Percentiles rank a stretch among this genome's conserved stretches.
Evolutionary conservation across 2,888 invertebrate genomes (phyloP).

Genomic region (Folsomia manolachei): DNA sequence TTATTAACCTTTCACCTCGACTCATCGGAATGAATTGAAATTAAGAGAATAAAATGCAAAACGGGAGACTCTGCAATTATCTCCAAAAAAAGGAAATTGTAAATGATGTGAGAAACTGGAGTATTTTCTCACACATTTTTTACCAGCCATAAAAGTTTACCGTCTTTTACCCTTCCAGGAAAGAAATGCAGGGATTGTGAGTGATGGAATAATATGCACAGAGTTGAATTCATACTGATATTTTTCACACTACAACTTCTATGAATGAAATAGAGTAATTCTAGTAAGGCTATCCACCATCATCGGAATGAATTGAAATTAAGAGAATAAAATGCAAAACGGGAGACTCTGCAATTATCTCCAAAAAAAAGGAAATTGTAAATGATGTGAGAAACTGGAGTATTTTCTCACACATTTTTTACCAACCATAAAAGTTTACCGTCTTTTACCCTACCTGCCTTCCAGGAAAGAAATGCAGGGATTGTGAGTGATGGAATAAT

Average conservation of each 20-base stretch:
- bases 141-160: too few relatives aligned
- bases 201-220: not conserved
- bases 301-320: too few relatives aligned
- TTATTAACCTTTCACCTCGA: not conserved
- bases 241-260: too few relatives aligned
- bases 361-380: not conserved
- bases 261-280: not conserved
- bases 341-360: not conserved
- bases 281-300: not conserved
- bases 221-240: too few relatives aligned
- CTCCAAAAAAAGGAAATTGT: not conserved
- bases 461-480: not conserved
- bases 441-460: too few relatives aligned
- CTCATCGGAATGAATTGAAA: too few relatives aligned
- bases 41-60: not conserved
- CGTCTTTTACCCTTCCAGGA: not conserved
- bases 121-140: not conserved
- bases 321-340: not conserved
- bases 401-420: not conserved
- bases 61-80: not conserved
- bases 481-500: not conserved
- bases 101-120: not conserved
- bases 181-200: not conserved
- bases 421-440: too few relatives aligned
- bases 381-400: not conserved